Conservation (phyloP, 1,140 invertebrate genomes). For the Drosophila willistoni region DNA sequence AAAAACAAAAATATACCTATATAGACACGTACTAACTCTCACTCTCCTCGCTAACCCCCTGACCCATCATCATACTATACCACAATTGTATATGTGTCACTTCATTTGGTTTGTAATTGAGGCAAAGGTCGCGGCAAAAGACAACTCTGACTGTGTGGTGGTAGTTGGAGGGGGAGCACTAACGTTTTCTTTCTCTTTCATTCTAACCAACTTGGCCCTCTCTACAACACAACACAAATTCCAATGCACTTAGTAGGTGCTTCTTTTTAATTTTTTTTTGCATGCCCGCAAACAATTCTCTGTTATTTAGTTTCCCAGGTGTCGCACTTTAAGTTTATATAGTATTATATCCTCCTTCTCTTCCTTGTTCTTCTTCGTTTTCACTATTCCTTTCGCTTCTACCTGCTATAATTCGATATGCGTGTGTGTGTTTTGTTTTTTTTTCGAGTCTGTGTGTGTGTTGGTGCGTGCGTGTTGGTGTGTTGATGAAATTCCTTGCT, state of each 20-base stretch:
- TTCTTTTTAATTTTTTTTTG: constrained; percentile 30
- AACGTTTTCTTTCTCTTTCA: neutral
- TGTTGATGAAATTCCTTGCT: constrained; percentile 7
- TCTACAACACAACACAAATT: constrained; percentile 34
- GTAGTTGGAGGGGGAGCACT: neutral
- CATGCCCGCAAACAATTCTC: constrained; percentile 41
- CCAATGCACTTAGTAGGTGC: constrained; percentile 53
- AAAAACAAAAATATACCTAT: constrained; percentile 19
- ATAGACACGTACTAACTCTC: constrained; percentile 43
- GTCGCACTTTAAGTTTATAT: constrained; percentile 18
- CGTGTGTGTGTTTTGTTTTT: constrained; percentile 46
- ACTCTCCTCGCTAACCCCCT: constrained; percentile 22
- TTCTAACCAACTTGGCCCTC: constrained; percentile 29
- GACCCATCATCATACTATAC: constrained; percentile 1
- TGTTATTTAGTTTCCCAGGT: constrained; percentile 12
- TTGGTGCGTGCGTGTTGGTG: constrained; percentile 11
- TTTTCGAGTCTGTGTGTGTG: constrained; percentile 35
- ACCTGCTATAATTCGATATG: constrained; percentile 43
- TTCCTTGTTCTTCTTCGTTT: neutral
- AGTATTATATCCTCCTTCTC: constrained; percentile 13
- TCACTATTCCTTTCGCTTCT: constrained; percentile 40
- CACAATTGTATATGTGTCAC: constrained; percentile 56
- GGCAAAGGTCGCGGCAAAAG: constrained; percentile 70
- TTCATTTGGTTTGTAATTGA: constrained; percentile 72
- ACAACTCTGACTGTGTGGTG: neutral